phyloP scores from a whole-genome alignment of 2,888 invertebrate species.

The Drosophila mimica region DNA sequence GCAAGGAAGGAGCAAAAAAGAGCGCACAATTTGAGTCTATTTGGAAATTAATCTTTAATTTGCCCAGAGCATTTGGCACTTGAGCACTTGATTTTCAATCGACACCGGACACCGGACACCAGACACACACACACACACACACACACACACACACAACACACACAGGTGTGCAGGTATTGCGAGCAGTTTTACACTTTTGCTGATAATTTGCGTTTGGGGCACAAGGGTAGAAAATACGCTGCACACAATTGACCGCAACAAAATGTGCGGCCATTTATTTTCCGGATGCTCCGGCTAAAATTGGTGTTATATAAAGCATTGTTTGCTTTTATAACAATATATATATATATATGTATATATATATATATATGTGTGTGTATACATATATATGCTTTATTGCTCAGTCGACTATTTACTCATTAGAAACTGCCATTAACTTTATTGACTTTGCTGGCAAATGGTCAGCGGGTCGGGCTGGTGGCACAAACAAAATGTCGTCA shows the following conservation, averaged over 20 bases:
- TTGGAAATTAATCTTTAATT: constrained; percentile 27
- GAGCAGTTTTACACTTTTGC: not conserved
- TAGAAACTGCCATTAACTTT: constrained; percentile 56
- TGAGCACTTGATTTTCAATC: constrained; percentile 8
- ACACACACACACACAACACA: constrained; percentile 2
- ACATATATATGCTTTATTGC: constrained; percentile 1
- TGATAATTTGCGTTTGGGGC: not conserved
- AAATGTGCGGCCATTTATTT: constrained; percentile 14
- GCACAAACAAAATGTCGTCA: constrained; percentile 33
- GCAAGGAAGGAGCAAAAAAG: not conserved
- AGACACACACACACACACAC: not conserved
- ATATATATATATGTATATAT: not conserved
- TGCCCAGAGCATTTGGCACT: constrained; percentile 4
- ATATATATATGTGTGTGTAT: not conserved
- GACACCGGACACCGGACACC: not conserved
- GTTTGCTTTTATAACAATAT: too few species aligned
- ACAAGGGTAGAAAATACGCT: constrained; percentile 10
- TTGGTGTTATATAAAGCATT: constrained; percentile 54
- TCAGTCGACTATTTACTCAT: constrained; percentile 45
- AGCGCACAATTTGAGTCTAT: not conserved
- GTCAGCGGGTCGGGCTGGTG: constrained; percentile 15
- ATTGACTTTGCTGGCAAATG: constrained; percentile 46
- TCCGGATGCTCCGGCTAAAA: constrained; percentile 15
- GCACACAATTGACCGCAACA: not conserved
- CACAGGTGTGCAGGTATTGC: constrained; percentile 5